Conservation (phyloP, 2,113 vertebrate genomes). For the Merops nubicus region DNA sequence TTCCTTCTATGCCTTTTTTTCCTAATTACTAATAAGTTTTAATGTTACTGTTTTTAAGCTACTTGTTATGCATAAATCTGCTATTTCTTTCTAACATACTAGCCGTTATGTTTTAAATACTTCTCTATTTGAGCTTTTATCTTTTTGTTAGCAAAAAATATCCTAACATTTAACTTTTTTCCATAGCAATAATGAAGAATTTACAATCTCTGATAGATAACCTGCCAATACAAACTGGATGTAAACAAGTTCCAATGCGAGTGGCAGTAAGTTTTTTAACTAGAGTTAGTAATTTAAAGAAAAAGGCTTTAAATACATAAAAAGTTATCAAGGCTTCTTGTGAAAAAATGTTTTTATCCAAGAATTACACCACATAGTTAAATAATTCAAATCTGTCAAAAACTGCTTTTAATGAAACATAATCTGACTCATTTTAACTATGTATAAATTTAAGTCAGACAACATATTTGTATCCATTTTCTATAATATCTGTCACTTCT, state of each 20-base stretch:
- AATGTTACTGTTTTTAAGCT: background rate
- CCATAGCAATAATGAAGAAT: background rate
- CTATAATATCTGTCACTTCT: conserved; percentile 65
- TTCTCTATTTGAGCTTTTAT: background rate
- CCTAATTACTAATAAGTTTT: background rate
- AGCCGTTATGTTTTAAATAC: background rate
- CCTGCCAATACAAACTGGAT: background rate
- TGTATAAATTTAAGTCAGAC: conserved; percentile 2
- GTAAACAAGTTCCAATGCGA: background rate
- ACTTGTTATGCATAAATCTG: background rate
- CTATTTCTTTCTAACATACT: background rate
- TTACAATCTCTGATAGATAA: background rate
- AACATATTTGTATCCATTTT: conserved; percentile 57
- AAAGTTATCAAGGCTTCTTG: background rate
- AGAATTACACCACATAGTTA: background rate
- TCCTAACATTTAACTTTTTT: background rate
- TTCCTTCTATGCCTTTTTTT: background rate
- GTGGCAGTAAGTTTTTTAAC: background rate
- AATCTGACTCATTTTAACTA: conserved; percentile 5
- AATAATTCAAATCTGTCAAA: background rate
- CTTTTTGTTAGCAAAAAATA: background rate
- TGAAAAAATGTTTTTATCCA: conserved; percentile 12
- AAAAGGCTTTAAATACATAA: background rate
- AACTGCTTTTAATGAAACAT: conserved; percentile 1
- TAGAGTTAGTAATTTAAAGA: background rate